Base-by-base conservation (phyloP, 2,888 invertebrate species). In the Theretra japonica region DNA sequence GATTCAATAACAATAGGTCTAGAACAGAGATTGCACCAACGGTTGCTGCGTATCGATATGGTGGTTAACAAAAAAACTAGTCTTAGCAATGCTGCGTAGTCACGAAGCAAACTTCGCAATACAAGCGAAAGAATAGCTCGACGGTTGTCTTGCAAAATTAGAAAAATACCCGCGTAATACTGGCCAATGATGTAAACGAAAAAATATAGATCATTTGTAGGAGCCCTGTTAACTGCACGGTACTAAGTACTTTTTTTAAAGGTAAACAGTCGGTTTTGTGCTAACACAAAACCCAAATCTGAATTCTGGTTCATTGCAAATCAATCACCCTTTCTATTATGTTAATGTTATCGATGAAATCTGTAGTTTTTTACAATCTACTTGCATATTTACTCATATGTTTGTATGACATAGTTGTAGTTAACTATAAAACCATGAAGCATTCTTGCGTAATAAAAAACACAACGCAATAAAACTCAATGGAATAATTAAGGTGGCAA, bases 21-120 rank as follows among this genome's bases (percentile, higher is more conserved):
- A 80, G 79, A 83, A 75, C 78, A 73, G 79, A 78, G 82, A 82
- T 88, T 88, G 84, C 86, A 77, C 73, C 82, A 86, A 69, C 73
- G 71, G 79, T 84, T 83, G 84, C 83, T 77, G 86, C 83, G 82
- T 86, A 84, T 84, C 83, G 85, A 86, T 86, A 83, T 77, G 80
- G 78, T 79, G 80, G 79, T 79, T 77, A 77, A 79, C 75, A 82
- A 83, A 85, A 86, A 86, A 83, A 80, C 75, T 75, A 77, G 77
- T 77, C 77, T 75, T 80, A 79, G 84, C 83, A 86, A 85, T 77
- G 80, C 84, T 83, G 82, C 82, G 81, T 82, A 82, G 86, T 85
- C 84, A 86, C 86, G 84, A 83, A 82, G 78, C 78, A 72, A 73
- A 75, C 81, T 83, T 82, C 82, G 84, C 83, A 86, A 86, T 78